Conservation (phyloP, 1,140 invertebrate genomes). For the Epicauta chinensis region DNA sequence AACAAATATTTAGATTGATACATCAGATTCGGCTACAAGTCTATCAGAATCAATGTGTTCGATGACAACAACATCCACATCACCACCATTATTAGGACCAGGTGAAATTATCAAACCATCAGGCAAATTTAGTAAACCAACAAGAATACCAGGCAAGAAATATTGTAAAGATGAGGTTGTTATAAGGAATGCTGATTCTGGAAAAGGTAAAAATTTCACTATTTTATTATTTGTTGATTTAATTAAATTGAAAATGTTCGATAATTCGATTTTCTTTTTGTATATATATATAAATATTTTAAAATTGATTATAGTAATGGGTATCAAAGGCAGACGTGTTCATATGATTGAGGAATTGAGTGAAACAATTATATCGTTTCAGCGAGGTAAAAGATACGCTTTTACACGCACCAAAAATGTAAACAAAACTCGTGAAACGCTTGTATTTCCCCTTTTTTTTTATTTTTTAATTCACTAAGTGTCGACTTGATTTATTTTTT, state of each 20-base stretch:
- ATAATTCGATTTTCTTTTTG: too few species aligned
- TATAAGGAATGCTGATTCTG: constrained; percentile 88
- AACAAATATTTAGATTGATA: constrained; percentile 29
- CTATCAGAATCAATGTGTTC: constrained; percentile 36
- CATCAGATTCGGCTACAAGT: constrained; percentile 31
- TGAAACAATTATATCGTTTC: constrained; percentile 96
- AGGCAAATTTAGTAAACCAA: constrained; percentile 82
- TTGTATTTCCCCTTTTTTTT: too few species aligned
- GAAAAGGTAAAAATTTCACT: constrained; percentile 71
- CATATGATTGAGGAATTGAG: constrained; percentile 97
- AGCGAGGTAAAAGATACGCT: constrained; percentile 76
- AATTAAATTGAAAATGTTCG: too few species aligned
- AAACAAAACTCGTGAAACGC: too few species aligned
- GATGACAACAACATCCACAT: constrained; percentile 42
- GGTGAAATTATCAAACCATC: constrained; percentile 82
- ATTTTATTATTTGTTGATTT: too few species aligned
- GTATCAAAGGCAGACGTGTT: constrained; percentile 93
- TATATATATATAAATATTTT: background rate
- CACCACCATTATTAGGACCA: constrained; percentile 56
- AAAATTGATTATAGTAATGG: constrained; percentile 77
- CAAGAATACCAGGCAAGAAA: constrained; percentile 83
- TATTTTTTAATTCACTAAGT: background rate
- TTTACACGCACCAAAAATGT: background rate
- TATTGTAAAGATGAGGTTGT: constrained; percentile 91
- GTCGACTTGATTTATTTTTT: background rate